Conservation (phyloP, 2,113 vertebrate species). For the Apaloderma vittatum region DNA sequence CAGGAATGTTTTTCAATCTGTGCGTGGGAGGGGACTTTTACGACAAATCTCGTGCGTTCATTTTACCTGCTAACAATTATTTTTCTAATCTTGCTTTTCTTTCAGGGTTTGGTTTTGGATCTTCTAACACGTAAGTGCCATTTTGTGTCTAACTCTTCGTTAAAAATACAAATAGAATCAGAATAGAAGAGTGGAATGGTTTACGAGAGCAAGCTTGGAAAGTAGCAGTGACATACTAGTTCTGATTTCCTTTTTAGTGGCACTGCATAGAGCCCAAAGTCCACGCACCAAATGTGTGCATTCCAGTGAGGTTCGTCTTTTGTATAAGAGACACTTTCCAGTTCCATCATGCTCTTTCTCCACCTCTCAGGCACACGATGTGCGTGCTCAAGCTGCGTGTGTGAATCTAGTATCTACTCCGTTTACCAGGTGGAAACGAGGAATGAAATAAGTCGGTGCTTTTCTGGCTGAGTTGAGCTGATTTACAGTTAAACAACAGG, state of each 20-base stretch:
- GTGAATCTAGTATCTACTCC: not conserved
- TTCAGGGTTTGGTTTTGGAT: constrained; percentile 82
- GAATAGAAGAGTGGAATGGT: not conserved
- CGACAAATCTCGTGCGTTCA: not conserved
- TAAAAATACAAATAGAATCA: not conserved
- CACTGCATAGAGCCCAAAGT: not conserved
- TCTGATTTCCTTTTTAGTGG: not conserved
- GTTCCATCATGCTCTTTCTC: not conserved
- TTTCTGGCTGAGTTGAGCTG: not conserved
- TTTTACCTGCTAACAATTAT: not conserved
- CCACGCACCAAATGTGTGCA: not conserved
- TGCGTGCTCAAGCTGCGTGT: not conserved
- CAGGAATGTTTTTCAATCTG: constrained; percentile 10
- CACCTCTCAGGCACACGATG: not conserved
- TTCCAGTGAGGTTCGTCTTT: not conserved
- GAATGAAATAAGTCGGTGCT: not conserved
- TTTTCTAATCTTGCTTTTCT: constrained; percentile 22
- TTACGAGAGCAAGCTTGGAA: not conserved
- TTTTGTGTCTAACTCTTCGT: not conserved
- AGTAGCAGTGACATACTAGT: not conserved
- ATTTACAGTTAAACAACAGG: not conserved
- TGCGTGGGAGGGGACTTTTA: not conserved
- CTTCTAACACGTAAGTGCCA: constrained; percentile 80
- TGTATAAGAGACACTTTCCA: not conserved
- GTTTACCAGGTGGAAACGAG: not conserved